phyloP scores from a whole-genome alignment of 2,888 invertebrate species.

The Therioaphis trifolii region DNA sequence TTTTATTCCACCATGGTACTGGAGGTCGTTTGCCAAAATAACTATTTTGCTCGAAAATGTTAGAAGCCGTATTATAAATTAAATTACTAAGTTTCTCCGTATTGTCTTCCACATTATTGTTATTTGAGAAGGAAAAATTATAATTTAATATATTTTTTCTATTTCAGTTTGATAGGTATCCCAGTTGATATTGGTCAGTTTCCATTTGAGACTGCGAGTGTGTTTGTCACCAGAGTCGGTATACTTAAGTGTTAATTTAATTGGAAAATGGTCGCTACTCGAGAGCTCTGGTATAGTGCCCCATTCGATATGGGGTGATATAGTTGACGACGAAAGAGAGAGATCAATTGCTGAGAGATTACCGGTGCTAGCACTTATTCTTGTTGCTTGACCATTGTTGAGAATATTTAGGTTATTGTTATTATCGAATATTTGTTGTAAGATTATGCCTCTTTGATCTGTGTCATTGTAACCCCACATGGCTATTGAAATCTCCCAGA shows the following conservation, averaged over 20 bases:
- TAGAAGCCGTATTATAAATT: too few relatives aligned
- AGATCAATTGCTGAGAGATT: neutral
- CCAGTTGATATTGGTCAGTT: neutral
- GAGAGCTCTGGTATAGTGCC: neutral
- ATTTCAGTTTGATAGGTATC: neutral
- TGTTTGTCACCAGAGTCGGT: neutral
- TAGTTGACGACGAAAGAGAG: neutral
- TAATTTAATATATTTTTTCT: neutral
- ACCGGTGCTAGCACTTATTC: neutral
- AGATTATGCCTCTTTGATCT: neutral
- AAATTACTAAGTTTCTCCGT: neutral
- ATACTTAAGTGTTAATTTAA: neutral
- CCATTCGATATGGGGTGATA: constrained; percentile 1
- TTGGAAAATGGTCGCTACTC: neutral
- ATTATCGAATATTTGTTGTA: constrained; percentile 9
- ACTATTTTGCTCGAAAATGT: neutral
- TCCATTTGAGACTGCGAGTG: neutral
- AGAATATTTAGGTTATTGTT: neutral
- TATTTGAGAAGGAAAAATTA: neutral
- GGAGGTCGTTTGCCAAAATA: neutral
- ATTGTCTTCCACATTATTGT: neutral
- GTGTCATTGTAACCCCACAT: neutral
- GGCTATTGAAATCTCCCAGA: too few relatives aligned
- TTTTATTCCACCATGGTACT: constrained; percentile 8
- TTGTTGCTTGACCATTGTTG: neutral